phyloP scores from a whole-genome alignment of 2,888 invertebrate genomes.

The Limnephilus rhombicus region DNA sequence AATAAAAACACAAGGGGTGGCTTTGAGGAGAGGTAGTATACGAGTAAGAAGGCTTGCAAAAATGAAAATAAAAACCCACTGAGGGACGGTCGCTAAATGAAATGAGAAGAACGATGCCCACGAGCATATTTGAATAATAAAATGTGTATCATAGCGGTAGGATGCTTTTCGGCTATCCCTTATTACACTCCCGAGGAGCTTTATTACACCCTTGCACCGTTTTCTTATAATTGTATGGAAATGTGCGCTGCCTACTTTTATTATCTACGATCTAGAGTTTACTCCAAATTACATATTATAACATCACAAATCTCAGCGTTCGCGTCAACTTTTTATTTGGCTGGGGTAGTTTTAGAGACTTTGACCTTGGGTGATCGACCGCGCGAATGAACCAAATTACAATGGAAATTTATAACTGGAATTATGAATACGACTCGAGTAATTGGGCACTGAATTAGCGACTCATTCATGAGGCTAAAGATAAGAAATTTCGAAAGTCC shows the following conservation, averaged over 20 bases:
- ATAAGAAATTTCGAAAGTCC: not conserved
- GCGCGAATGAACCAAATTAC: not conserved
- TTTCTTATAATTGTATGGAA: constrained; percentile 25
- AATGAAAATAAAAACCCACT: constrained; percentile 49
- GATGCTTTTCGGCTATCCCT: constrained; percentile 17
- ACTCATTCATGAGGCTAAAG: constrained; percentile 2
- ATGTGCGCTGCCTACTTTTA: not conserved
- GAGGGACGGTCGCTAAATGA: constrained; percentile 19
- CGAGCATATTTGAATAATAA: constrained; percentile 44
- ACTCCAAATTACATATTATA: not conserved
- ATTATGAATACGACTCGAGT: not conserved
- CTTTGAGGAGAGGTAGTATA: constrained; percentile 38
- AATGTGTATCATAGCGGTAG: constrained; percentile 14
- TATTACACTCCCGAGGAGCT: not conserved
- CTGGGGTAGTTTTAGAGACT: not conserved
- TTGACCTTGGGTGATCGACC: not conserved
- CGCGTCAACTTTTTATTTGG: not conserved
- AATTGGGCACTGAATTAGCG: not conserved
- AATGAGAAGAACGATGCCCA: constrained; percentile 40
- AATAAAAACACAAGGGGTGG: constrained; percentile 55
- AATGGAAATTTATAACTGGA: not conserved
- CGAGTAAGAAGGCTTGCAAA: constrained; percentile 17
- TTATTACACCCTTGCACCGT: constrained; percentile 20
- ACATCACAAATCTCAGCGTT: not conserved
- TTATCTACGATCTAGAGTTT: not conserved